Base-by-base conservation (phyloP, 2,113 vertebrate species). In the Nematolebias whitei region DNA sequence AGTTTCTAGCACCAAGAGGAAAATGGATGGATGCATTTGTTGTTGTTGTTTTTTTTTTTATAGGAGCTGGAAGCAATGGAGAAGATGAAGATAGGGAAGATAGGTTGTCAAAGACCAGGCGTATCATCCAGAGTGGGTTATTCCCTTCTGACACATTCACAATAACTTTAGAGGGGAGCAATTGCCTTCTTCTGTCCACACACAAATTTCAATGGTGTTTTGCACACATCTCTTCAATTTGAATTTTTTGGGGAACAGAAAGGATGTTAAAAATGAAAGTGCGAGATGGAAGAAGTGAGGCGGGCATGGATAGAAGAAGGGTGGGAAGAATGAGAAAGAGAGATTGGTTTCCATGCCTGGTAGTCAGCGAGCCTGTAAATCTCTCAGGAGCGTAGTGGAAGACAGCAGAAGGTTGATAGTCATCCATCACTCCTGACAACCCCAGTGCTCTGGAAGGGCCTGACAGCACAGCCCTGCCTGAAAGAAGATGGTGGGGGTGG, bases 391-490 rank as follows among this genome's bases (percentile, higher is more conserved):
- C 91, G 85, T 88, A 91, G 90, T 90, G 89, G 92, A 93, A 95
- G 94, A 96, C 93, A 95, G 94, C 95, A 95, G 94, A 94, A 95
- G 94, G 94, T 94, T 96, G 95, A 96, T 95, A 94, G 93, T 96
- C 94, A 96, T 96, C 95, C 94, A 95, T 96, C 95, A 96, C 94
- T 92, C 89, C 91, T 95, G 95, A 96, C 95, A 96, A 95, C 94
- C 95, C 92, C 91, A 91, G 92, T 93, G 92, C 93, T 93, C 80
- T 92, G 91, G 93, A 94, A 93, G 93, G 93, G 94, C 93, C 94
- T 96, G 95, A 95, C 93, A 92, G 93, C 94, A 93, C 90, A 94
- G 91, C 90, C 91, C 92, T 91, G 82, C 76, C 82, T 78, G 67
- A 66, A 71, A 78, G 78, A 53, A 53, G 72, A 45, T 44, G 60